Conservation (phyloP, 1,140 invertebrate genomes). For the Ceratoteleas bidentatus region DNA sequence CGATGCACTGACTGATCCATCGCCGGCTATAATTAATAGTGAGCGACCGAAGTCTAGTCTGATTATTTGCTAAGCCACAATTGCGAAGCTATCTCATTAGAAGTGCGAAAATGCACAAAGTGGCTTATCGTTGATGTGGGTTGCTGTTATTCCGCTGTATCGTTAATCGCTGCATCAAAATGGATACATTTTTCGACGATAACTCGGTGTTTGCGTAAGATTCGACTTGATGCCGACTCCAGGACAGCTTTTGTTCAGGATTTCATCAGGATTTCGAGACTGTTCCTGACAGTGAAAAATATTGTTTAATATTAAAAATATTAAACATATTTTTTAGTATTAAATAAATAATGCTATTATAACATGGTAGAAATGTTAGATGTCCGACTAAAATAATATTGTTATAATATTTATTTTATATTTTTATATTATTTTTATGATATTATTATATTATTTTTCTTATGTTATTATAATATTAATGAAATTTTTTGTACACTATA, state of each 20-base stretch:
- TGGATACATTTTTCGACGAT: constrained; percentile 49
- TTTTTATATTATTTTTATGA: too few species aligned
- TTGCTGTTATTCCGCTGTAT: constrained; percentile 49
- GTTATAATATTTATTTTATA: too few species aligned
- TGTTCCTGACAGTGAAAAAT: too few species aligned
- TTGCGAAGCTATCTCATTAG: constrained; percentile 58
- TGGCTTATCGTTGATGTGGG: constrained; percentile 43
- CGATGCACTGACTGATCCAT: constrained; percentile 2
- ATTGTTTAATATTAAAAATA: too few species aligned
- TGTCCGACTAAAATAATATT: too few species aligned
- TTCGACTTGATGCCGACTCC: too few species aligned
- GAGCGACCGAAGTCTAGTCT: constrained; percentile 58
- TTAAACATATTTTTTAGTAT: too few species aligned
- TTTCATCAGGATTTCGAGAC: constrained; percentile 14
- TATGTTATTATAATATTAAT: too few species aligned
- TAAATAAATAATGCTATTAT: too few species aligned
- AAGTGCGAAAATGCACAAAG: constrained; percentile 40
- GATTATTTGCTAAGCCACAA: constrained; percentile 58
- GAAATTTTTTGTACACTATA: too few species aligned
- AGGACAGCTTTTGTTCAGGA: constrained; percentile 28
- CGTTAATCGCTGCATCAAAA: constrained; percentile 51
- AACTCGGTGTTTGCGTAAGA: constrained; percentile 35
- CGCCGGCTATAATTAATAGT: constrained; percentile 48
- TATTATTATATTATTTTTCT: too few species aligned
- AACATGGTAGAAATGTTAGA: too few species aligned